Conservation (phyloP, 2,113 vertebrate species). For the Mola mola region DNA sequence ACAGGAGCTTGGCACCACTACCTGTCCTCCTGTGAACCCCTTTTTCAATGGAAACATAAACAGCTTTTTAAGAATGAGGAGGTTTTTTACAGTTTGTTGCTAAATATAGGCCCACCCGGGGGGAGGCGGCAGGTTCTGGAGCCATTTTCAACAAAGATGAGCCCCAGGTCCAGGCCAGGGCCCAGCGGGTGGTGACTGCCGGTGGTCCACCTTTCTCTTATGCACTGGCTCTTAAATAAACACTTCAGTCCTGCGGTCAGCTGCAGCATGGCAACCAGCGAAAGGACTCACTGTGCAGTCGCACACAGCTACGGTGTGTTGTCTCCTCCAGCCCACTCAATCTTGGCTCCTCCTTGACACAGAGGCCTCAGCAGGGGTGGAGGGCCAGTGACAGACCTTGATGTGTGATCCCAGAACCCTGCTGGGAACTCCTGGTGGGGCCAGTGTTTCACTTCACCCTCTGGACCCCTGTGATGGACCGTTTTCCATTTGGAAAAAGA, state of each 20-base stretch:
- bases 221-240: constrained; percentile 86
- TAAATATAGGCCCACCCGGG: constrained; percentile 82
- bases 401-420: constrained; percentile 73
- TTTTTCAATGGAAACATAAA: constrained; percentile 79
- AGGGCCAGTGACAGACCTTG: constrained; percentile 72
- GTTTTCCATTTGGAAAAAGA: constrained; percentile 37
- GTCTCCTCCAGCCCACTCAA: constrained; percentile 71
- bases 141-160: constrained; percentile 86
- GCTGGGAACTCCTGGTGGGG: constrained; percentile 72
- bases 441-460: constrained; percentile 62
- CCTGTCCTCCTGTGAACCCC: constrained; percentile 68
- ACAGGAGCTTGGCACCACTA: constrained; percentile 47
- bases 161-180: constrained; percentile 75
- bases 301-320: constrained; percentile 82
- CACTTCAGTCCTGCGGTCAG: constrained; percentile 83
- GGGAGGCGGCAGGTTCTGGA: constrained; percentile 74
- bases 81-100: constrained; percentile 82
- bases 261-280: constrained; percentile 80
- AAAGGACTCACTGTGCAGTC: constrained; percentile 84
- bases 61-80: constrained; percentile 83
- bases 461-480: constrained; percentile 32
- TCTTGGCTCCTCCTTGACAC: constrained; percentile 62
- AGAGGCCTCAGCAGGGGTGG: constrained; percentile 70
- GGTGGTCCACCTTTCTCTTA: constrained; percentile 85
- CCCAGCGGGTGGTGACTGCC: constrained; percentile 78